phyloP scores from a whole-genome alignment of 2,888 invertebrate genomes.

The Ophion slaviceki region DNA sequence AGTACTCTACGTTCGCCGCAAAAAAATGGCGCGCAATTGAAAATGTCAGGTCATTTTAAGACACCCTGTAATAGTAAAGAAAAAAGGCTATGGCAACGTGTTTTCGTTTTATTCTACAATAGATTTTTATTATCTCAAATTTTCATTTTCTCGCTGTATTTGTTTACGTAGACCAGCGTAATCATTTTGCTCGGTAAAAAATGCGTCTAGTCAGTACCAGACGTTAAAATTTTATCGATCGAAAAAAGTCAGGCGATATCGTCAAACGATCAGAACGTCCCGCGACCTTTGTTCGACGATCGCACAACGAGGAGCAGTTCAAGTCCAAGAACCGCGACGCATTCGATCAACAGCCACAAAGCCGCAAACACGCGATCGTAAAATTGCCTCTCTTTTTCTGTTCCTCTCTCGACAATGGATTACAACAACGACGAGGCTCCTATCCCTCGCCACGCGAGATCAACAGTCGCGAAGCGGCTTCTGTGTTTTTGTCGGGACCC shows the following conservation, averaged over 20 bases:
- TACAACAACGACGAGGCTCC: not conserved
- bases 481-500: slow-evolving; percentile 35
- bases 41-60: no score
- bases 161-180: not conserved
- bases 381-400: not conserved
- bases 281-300: slow-evolving; percentile 6
- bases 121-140: not conserved
- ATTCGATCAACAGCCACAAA: slow-evolving; percentile 30
- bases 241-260: not conserved
- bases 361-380: slow-evolving; percentile 25
- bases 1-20: no score
- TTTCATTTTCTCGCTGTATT: not conserved
- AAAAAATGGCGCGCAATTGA: no score
- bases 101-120: not conserved
- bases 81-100: no score
- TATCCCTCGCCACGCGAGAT: not conserved
- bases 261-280: not conserved
- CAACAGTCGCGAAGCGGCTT: slow-evolving; percentile 47
- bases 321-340: slow-evolving; percentile 58
- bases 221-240: not conserved
- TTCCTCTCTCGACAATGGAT: not conserved
- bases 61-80: no score
- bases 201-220: not conserved
- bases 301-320: slow-evolving; percentile 30
- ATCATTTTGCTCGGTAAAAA: not conserved